Evolutionary conservation across 37 sponge, comb jelly and placozoan species (phyloP).

Genomic region (Halisarca cf. caerulea): DNA sequence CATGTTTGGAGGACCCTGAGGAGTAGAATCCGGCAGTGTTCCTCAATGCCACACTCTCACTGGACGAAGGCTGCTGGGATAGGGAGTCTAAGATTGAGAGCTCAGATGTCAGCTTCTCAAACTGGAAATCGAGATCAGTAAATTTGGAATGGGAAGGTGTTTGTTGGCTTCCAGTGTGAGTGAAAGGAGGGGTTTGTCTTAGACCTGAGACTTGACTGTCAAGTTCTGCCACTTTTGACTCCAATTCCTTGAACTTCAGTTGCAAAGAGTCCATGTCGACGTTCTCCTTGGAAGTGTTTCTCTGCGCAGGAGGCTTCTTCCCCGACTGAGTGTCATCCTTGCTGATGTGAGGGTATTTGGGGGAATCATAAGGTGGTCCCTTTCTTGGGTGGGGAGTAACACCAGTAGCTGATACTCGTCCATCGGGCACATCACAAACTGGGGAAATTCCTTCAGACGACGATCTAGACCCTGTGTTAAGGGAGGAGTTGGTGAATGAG

Average conservation of each 20-base stretch:
- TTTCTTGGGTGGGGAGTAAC: neutral
- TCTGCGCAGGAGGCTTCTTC: neutral
- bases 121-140: neutral
- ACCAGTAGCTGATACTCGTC: neutral
- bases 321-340: neutral
- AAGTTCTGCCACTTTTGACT: neutral
- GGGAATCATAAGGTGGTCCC: neutral
- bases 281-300: neutral
- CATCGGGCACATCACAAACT: neutral
- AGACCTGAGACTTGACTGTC: neutral
- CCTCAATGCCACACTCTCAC: neutral
- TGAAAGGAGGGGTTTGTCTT: neutral
- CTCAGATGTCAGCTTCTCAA: constrained; percentile 17
- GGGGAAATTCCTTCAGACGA: constrained; percentile 3
- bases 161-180: neutral
- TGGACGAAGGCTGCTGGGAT: neutral
- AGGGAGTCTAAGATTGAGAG: neutral
- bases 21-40: neutral
- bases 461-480: constrained; percentile 14
- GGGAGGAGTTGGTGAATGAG: constrained; percentile 19
- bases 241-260: constrained; percentile 1
- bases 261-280: neutral
- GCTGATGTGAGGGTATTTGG: neutral
- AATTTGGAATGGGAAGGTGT: neutral
- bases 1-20: neutral